Evolutionary conservation across 2,113 vertebrate species (phyloP).

Genomic region (Rhinopithecus roxellana): DNA sequence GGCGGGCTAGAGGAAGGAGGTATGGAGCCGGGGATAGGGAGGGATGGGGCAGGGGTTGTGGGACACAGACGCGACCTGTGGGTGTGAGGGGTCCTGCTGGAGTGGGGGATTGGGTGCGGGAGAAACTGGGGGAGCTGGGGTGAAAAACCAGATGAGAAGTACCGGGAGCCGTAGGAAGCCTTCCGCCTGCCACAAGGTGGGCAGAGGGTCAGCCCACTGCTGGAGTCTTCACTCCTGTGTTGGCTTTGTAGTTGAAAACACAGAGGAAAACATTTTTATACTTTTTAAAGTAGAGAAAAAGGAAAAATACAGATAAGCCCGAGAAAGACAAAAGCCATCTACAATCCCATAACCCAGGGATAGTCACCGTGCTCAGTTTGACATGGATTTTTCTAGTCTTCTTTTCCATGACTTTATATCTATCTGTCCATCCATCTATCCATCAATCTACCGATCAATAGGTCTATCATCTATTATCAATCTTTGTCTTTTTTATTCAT

Average conservation of each 20-base stretch:
- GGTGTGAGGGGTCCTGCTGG: not conserved
- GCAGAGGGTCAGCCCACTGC: fast-evolving
- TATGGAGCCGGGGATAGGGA: not conserved
- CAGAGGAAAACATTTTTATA: not conserved
- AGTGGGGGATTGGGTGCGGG: not conserved
- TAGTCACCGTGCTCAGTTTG: not conserved
- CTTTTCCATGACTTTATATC: not conserved
- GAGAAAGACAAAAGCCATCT: not conserved
- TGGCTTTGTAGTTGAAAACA: not conserved
- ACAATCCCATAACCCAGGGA: not conserved
- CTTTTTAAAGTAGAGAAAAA: not conserved
- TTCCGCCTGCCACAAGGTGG: no score
- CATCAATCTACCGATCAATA: no score
- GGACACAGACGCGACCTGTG: not conserved
- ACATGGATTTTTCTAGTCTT: not conserved
- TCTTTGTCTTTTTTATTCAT: not conserved
- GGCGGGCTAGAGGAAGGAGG: no score
- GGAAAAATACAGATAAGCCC: not conserved
- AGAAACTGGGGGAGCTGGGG: no score
- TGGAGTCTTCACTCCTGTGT: not conserved
- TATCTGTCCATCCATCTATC: no score
- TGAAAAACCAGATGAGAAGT: not conserved
- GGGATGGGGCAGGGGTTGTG: fast-evolving
- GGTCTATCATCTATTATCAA: not conserved
- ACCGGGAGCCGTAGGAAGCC: not conserved